Conservation (phyloP, 2,113 vertebrate genomes). For the Arizona elegans region DNA sequence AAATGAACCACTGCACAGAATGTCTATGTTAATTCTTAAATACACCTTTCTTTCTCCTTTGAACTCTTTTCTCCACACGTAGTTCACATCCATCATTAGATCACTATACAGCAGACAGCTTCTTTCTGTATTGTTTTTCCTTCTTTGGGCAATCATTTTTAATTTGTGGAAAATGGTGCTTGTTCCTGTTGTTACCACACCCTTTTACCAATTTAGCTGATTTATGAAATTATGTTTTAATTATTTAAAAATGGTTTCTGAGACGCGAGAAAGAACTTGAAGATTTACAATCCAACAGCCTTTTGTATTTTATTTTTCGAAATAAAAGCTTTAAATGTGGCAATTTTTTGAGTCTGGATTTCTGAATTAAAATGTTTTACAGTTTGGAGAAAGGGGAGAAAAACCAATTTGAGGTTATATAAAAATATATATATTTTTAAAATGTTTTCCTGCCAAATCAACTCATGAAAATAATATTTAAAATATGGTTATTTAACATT, state of each 20-base stretch:
- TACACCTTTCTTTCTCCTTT: neutral
- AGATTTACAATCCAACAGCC: constrained; percentile 72
- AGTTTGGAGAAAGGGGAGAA: neutral
- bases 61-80: neutral
- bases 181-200: constrained; percentile 37
- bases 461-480: neutral
- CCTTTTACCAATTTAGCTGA: constrained; percentile 42
- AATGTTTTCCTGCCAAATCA: neutral
- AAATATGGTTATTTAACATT: neutral
- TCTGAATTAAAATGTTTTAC: neutral
- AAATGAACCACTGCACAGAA: neutral
- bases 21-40: neutral
- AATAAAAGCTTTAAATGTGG: constrained; percentile 81
- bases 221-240: constrained; percentile 60
- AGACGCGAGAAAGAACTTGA: constrained; percentile 62
- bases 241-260: constrained; percentile 72
- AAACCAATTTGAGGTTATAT: neutral
- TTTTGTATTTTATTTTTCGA: constrained; percentile 87
- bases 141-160: neutral
- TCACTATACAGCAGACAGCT: neutral
- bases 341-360: neutral
- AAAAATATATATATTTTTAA: neutral
- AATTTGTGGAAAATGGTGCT: constrained; percentile 36
- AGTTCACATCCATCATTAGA: neutral
- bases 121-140: neutral